Base-by-base conservation (phyloP, 2,888 invertebrate species). In the Colletes collaris region DNA sequence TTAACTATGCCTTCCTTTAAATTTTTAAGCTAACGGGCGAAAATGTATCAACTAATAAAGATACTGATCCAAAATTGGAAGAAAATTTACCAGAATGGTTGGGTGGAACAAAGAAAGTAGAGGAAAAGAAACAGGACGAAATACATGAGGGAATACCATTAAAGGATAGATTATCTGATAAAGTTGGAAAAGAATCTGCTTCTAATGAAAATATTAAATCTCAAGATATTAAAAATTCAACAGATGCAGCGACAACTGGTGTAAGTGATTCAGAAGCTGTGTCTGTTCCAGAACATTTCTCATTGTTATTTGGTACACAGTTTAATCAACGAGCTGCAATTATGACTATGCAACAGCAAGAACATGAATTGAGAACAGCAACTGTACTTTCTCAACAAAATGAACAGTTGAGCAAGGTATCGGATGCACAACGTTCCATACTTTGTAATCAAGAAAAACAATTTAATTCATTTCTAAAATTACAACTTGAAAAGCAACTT, bases 51-150 rank as follows among this genome's bases (percentile, higher is more conserved):
- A 27, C 16, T 0, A 16, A 27, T 50, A 68, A 55, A 73, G 74
- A 81, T 16, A 16, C 55, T 7, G 62, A 66, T 27, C 37, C 55
- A 37, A 74, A 72, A 16, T 16, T 35, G 37, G 77, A 73, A 50
- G 89, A 90, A 50, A 85, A 90, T 82, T 84, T 92, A 44, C 92
- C 92, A 72, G 91, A 92, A 73, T 92, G 92, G 92, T 83, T 92
- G 8, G 90, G 90, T 27, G 90, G 91, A 63, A 76, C 81, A 10
- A 86, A 86, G 71, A 84, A 72, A 73, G 13, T 69, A 2, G 88
- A 86, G 56, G 83, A 88, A 10, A 82, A 76, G 10, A 83, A 66
- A 55, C 11, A 44, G 0, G 71, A 85, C 37, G 63, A 49, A 67
- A 66, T 58, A 77, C 84, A 83, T 40, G 53, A 75, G 49, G 55